Evolutionary conservation across 2,888 invertebrate species (phyloP).

Genomic region (Dichetophora obliterata): DNA sequence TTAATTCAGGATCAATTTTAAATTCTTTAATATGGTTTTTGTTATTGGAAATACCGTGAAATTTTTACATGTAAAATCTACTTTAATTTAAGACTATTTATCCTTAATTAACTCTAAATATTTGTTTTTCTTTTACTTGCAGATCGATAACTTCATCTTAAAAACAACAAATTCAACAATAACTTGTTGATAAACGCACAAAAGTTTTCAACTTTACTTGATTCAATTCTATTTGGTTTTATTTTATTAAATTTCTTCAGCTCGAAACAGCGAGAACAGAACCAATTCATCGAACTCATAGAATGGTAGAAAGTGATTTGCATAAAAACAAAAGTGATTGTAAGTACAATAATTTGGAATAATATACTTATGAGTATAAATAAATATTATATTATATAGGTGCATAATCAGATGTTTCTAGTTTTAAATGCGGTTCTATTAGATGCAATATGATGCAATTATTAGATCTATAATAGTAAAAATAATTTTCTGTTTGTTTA

Average conservation of each 20-base stretch:
- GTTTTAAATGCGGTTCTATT: too few relatives aligned
- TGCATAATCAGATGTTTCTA: too few relatives aligned
- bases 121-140: conserved; percentile 48
- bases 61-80: too few relatives aligned
- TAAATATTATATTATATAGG: too few relatives aligned
- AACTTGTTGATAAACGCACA: background rate
- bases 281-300: conserved; percentile 75
- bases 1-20: background rate
- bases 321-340: conserved; percentile 83
- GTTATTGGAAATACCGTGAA: too few relatives aligned
- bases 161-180: conserved; percentile 43
- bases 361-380: too few relatives aligned
- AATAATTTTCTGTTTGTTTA: too few relatives aligned
- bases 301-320: conserved; percentile 93
- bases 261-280: conserved; percentile 60
- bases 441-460: too few relatives aligned
- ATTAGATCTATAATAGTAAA: too few relatives aligned
- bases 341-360: conserved; percentile 68
- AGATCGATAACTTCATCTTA: conserved; percentile 56
- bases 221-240: conserved; percentile 24
- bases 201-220: background rate
- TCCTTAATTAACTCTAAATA: background rate
- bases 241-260: conserved; percentile 53
- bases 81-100: background rate
- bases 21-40: too few relatives aligned